Evolutionary conservation across 2,888 invertebrate genomes (phyloP).

Genomic region (Anaspis maculata): DNA sequence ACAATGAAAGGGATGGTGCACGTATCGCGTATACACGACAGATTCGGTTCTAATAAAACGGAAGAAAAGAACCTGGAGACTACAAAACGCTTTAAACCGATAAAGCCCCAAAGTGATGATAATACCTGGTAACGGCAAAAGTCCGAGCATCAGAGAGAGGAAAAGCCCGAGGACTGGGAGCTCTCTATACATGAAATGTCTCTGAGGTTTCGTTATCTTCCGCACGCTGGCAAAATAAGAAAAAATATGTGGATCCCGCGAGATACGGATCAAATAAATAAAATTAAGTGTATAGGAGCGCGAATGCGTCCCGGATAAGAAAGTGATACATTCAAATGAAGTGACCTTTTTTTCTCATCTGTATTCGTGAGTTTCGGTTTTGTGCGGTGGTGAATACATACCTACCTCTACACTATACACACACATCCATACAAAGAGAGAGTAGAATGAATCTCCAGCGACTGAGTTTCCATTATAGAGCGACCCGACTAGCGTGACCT

Average conservation of each 20-base stretch:
- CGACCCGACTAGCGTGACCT: constrained; percentile 17
- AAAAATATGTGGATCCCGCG: constrained; percentile 11
- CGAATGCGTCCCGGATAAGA: constrained; percentile 15
- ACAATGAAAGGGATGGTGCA: constrained; percentile 6
- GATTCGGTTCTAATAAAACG: constrained; percentile 9
- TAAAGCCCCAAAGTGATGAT: constrained; percentile 13
- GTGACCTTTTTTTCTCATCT: constrained; percentile 19
- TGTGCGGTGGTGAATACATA: constrained; percentile 16
- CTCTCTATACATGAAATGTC: too few relatives aligned
- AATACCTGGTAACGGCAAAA: constrained; percentile 8
- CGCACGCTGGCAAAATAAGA: constrained; percentile 3
- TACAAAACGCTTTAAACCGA: constrained; percentile 11
- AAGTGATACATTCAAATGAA: constrained; percentile 19
- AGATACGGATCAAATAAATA: constrained; percentile 18
- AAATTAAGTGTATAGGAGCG: constrained; percentile 15
- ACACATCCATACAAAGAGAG: too few relatives aligned
- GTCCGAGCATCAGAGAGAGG: constrained; percentile 2
- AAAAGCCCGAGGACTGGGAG: constrained; percentile 3
- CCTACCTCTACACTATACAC: too few relatives aligned
- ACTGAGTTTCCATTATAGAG: constrained; percentile 19
- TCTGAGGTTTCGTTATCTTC: constrained; percentile 5
- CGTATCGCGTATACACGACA: constrained; percentile 6
- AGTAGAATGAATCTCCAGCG: constrained; percentile 19
- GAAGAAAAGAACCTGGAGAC: constrained; percentile 6
- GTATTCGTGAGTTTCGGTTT: constrained; percentile 18